Conservation (phyloP, 53 echinoderm and acorn worm species). For the Apostichopus leukothele region DNA sequence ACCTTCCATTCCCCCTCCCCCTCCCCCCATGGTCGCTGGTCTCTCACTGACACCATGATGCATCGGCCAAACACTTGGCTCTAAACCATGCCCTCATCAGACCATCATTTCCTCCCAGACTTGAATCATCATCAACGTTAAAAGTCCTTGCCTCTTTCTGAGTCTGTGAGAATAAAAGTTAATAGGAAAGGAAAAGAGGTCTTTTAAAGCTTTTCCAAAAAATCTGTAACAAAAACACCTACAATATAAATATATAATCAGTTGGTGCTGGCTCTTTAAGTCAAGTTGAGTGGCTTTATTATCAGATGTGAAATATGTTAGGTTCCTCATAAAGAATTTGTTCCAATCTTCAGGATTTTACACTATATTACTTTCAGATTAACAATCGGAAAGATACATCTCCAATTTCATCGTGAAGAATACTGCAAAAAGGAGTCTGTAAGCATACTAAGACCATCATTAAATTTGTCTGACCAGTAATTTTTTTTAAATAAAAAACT, state of each 20-base stretch:
- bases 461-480: too few species aligned
- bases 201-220: not conserved
- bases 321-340: too few species aligned
- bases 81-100: conserved; percentile 81
- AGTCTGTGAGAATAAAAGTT: conserved; percentile 54
- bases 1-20: not conserved
- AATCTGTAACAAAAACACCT: not conserved
- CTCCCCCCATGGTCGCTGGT: not conserved
- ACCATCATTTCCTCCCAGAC: conserved; percentile 52
- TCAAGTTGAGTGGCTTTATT: too few species aligned
- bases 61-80: conserved; percentile 68
- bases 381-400: too few species aligned
- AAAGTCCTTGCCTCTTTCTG: conserved; percentile 76
- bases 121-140: conserved; percentile 52
- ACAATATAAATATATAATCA: too few species aligned
- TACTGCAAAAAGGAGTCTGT: too few species aligned
- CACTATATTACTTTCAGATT: too few species aligned
- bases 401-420: too few species aligned
- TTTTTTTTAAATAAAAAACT: too few species aligned
- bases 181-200: not conserved
- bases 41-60: conserved; percentile 73
- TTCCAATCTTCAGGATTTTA: too few species aligned
- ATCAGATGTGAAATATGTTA: too few species aligned
- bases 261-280: not conserved
- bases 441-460: too few species aligned